These are phyloP conservation scores for Synanceia verrucosa DNA, from an alignment of 2,797 vertebrate genomes.

Conservation along the genomic window DNA sequence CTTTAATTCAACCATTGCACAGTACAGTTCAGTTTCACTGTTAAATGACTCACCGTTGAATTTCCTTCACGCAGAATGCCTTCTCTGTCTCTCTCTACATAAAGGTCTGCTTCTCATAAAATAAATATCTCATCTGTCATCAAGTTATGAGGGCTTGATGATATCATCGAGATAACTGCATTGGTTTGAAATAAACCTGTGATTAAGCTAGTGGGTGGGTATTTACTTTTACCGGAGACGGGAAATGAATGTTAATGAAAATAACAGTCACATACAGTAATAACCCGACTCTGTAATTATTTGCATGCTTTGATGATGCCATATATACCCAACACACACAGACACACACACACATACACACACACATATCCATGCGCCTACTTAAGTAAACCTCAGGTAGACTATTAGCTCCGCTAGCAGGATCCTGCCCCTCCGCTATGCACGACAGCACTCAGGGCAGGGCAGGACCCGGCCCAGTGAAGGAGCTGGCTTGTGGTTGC, in stretches of 20 bases:
- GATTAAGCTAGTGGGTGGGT: constrained; percentile 92
- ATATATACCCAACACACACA: constrained; percentile 58
- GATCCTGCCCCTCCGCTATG: constrained; percentile 42
- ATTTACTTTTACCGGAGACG: constrained; percentile 86
- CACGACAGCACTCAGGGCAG: constrained; percentile 50
- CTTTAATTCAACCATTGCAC: constrained; percentile 1
- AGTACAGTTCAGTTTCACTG: constrained; percentile 1
- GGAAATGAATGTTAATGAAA: constrained; percentile 94
- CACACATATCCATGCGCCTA: constrained; percentile 55
- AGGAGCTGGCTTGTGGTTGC: constrained; percentile 57
- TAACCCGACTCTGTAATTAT: constrained; percentile 87
- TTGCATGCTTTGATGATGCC: constrained; percentile 79
- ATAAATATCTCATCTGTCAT: constrained; percentile 50
- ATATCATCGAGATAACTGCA: constrained; percentile 88
- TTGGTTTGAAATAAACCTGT: constrained; percentile 88
- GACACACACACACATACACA: constrained; percentile 25
- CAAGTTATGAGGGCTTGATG: constrained; percentile 76
- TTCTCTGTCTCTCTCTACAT: constrained; percentile 16
- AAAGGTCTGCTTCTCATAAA: constrained; percentile 57
- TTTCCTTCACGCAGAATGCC: constrained; percentile 25
- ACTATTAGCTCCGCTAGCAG: constrained; percentile 56
- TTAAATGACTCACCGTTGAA: constrained; percentile 33
- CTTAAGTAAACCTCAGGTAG: constrained; percentile 74
- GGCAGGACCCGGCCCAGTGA: constrained; percentile 33
- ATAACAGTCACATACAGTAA: constrained; percentile 87